Percentiles rank a stretch among this genome's conserved stretches.
phyloP scores from a whole-genome alignment of 1,140 invertebrate species.

The Cotesia typhae region DNA sequence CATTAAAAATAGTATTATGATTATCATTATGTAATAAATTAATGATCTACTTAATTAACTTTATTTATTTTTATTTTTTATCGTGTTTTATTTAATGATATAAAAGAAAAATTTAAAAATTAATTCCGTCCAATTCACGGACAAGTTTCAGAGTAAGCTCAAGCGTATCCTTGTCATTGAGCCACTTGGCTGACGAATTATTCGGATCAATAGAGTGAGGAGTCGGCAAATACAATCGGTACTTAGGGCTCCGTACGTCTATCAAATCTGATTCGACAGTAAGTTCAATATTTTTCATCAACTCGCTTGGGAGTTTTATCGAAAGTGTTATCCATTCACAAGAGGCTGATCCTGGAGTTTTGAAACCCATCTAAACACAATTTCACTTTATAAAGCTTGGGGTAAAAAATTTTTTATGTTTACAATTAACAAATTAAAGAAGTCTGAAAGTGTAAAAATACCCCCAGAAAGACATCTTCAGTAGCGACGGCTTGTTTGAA shows the following conservation, averaged over 20 bases:
- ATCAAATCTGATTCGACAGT: slow-evolving; percentile 76
- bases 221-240: slow-evolving; percentile 77
- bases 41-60: too few relatives aligned
- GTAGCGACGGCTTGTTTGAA: slow-evolving; percentile 86
- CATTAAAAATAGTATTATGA: too few relatives aligned
- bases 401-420: neutral
- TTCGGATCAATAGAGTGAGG: slow-evolving; percentile 84
- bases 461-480: slow-evolving; percentile 86
- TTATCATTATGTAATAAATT: slow-evolving; percentile 3
- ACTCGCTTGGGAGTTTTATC: slow-evolving; percentile 78
- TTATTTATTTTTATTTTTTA: too few relatives aligned
- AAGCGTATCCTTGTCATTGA: slow-evolving; percentile 73
- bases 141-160: slow-evolving; percentile 75
- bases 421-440: neutral
- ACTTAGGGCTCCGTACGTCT: slow-evolving; percentile 71
- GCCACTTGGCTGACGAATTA: slow-evolving; percentile 80
- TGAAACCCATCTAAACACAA: slow-evolving; percentile 78
- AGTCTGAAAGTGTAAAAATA: slow-evolving; percentile 50
- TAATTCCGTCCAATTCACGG: slow-evolving; percentile 83
- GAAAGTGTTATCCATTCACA: slow-evolving; percentile 85
- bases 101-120: slow-evolving; percentile 72
- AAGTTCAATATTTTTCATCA: slow-evolving; percentile 73
- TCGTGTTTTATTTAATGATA: neutral
- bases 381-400: slow-evolving; percentile 11
- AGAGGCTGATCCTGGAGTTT: slow-evolving; percentile 81